Percentiles rank a stretch among this genome's conserved stretches.
phyloP scores from a whole-genome alignment of 2,888 invertebrate genomes.

The Gymnocheta viridis region DNA sequence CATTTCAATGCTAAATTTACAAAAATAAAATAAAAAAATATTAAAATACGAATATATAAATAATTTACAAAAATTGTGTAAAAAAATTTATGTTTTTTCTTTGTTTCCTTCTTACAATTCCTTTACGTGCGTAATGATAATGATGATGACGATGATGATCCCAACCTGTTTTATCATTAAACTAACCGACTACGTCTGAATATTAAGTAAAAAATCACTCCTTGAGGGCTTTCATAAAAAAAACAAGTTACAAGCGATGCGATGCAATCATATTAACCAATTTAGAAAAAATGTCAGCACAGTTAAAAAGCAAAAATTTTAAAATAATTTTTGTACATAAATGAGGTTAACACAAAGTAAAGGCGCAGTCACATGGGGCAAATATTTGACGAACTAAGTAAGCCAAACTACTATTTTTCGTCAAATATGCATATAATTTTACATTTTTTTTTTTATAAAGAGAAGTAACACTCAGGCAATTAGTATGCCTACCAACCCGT shows the following conservation, averaged over 20 bases:
- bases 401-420: too few species aligned
- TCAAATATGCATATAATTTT: too few species aligned
- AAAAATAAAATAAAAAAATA: neutral
- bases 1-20: conserved; percentile 37
- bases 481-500: too few species aligned
- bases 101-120: neutral
- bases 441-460: too few species aligned
- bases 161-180: conserved; percentile 4
- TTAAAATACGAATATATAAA: too few species aligned
- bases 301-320: too few species aligned
- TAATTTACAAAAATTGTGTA: neutral
- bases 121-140: neutral
- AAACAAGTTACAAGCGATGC: neutral
- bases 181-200: neutral
- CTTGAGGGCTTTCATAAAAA: neutral
- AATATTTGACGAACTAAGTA: neutral
- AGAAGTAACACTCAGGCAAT: too few species aligned
- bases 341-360: neutral
- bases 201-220: conserved; percentile 8
- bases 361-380: neutral
- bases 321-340: too few species aligned
- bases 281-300: neutral
- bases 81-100: neutral
- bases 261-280: conserved; percentile 6
- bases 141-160: neutral